Conservation (phyloP, 1,140 invertebrate genomes). For the Atta colombica region DNA sequence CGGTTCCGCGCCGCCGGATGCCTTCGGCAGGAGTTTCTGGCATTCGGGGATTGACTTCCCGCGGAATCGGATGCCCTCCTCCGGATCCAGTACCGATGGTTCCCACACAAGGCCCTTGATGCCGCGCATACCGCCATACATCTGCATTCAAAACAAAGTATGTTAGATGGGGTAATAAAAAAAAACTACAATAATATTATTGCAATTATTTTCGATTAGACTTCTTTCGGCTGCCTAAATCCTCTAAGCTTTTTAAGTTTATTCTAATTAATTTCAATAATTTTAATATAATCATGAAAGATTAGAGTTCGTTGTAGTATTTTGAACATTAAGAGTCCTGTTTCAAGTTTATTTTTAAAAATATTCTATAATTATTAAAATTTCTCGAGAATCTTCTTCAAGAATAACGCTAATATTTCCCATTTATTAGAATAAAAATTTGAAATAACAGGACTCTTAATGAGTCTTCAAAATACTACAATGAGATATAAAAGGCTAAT, state of each 20-base stretch:
- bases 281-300: neutral
- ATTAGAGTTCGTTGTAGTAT: neutral
- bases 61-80: constrained; percentile 98
- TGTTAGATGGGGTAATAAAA: neutral
- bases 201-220: constrained; percentile 2
- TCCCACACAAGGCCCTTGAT: constrained; percentile 98
- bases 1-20: constrained; percentile 94
- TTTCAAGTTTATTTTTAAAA: neutral
- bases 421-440: too few species aligned
- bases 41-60: constrained; percentile 98
- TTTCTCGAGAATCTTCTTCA: neutral
- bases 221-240: neutral
- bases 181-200: neutral
- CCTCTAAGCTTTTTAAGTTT: neutral
- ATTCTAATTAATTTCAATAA: neutral
- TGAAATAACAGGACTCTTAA: too few species aligned
- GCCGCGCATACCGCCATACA: constrained; percentile 99
- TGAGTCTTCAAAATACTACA: too few species aligned
- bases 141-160: constrained; percentile 86
- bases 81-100: constrained; percentile 97
- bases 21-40: constrained; percentile 96
- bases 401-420: too few species aligned
- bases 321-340: too few species aligned
- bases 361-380: neutral
- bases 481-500: too few species aligned